Base-by-base conservation (phyloP, 2,888 invertebrate species). In the Tanypteryx hageni region DNA sequence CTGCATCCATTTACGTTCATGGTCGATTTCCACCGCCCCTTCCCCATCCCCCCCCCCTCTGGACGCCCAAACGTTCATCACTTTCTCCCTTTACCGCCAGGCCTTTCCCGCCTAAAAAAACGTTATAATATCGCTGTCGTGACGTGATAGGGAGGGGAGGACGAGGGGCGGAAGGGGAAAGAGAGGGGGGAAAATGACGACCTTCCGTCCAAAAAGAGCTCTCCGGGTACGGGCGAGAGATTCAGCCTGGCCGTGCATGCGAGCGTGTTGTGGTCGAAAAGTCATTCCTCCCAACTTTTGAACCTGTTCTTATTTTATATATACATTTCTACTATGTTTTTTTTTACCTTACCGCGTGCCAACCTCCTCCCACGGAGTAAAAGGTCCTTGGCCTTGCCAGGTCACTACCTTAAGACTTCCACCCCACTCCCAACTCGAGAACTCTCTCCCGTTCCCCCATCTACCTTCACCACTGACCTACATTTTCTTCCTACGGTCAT, bases 301-400 rank as follows among this genome's bases (percentile, higher is more conserved):
- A 76, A 76, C 76, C 76, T 27, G 76, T 76, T 44, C 44, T 44
- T 44, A 44, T 44, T 44, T 44, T 44, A 44, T 44, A 44, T 44
- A 44, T 44, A n/a, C n/a, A 5, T 44, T 76, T 27, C 8, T 11
- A 27, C 27, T 0, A 18, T 22, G 18, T 68, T 18, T 68, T n/a
- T 64, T 68, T n/a, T 9, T 76, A 22, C 27, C 14, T 76, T 8
- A 0, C 2, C 1, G 3, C 4, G 68, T 18, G 64, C 14, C 64
- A 1, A 13, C 76, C 27, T 76, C 76, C 76, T n/a, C 27, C n/a
- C 68, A 8, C 18, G n/a, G n/a, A 8, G n/a, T 9, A 14, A 22
- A 14, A 27, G 76, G 76, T 76, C 76, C 76, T 76, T 76, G 76
- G 76, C 76, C 76, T 76, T 76, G 76, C 76, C 22, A 27, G 76